phyloP scores from a whole-genome alignment of 1,140 invertebrate species.

The Listronotus oregonensis region DNA sequence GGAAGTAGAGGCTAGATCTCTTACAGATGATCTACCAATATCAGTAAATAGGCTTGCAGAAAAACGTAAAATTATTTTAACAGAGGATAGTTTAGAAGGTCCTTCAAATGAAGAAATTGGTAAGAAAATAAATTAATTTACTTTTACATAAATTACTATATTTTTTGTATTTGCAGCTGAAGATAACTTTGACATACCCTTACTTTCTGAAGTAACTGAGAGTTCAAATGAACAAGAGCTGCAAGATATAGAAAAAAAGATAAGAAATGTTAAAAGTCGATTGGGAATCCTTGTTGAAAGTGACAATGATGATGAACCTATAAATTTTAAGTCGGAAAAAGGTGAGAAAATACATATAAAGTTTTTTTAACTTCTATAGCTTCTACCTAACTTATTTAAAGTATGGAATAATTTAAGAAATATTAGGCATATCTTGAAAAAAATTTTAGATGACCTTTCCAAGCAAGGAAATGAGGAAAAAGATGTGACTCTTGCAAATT shows the following conservation, averaged over 20 bases:
- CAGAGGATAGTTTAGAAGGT: slow-evolving; percentile 43
- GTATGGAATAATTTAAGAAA: no score
- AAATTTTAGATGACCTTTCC: background rate
- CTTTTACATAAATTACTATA: background rate
- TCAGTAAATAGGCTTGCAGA: slow-evolving; percentile 47
- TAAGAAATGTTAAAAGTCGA: slow-evolving; percentile 61
- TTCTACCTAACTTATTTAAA: no score
- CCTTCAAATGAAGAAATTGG: slow-evolving; percentile 48
- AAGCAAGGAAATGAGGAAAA: slow-evolving; percentile 1
- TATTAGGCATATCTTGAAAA: background rate
- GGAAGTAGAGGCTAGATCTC: slow-evolving; percentile 40
- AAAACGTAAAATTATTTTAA: slow-evolving; percentile 52
- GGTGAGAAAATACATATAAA: slow-evolving; percentile 28
- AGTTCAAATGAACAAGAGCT: slow-evolving; percentile 60
- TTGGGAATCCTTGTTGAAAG: slow-evolving; percentile 60
- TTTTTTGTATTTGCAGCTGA: slow-evolving; percentile 20
- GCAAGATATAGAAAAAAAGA: slow-evolving; percentile 61
- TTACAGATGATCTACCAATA: slow-evolving; percentile 53
- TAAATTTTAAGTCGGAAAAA: slow-evolving; percentile 62
- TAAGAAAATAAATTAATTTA: slow-evolving; percentile 41
- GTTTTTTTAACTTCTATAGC: no score
- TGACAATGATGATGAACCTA: slow-evolving; percentile 62
- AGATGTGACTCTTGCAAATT: background rate
- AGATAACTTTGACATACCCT: slow-evolving; percentile 57
- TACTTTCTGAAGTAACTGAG: slow-evolving; percentile 56